A percentile compares a stretch with the other conserved stretches of the same genome.
Evolutionary conservation across 2,113 vertebrate genomes (phyloP).

Genomic region (Orientallactaga bullata): DNA sequence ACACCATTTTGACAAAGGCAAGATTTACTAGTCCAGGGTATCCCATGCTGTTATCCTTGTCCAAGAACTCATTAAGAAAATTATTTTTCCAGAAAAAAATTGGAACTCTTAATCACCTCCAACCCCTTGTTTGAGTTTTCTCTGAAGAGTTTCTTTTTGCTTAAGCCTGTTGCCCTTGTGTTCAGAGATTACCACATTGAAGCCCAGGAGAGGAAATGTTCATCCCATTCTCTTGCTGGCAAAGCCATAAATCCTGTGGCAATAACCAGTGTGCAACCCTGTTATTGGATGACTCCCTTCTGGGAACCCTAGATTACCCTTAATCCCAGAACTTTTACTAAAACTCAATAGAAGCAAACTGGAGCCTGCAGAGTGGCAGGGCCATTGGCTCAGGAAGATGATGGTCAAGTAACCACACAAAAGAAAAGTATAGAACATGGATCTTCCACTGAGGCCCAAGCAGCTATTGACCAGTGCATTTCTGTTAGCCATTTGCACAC

Average conservation of each 20-base stretch:
- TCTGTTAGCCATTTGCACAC: not conserved
- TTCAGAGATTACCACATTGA: not conserved
- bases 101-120: not conserved
- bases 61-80: not conserved
- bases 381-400: not conserved
- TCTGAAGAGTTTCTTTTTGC: not conserved
- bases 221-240: not conserved
- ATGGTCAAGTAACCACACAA: not conserved
- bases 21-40: not conserved
- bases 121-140: not conserved
- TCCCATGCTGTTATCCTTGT: not conserved
- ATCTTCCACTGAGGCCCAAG: not conserved
- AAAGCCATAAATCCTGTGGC: not conserved
- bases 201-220: not conserved
- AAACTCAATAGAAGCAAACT: conserved; percentile 2
- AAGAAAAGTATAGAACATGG: not conserved
- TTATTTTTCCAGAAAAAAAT: conserved; percentile 3
- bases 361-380: not conserved
- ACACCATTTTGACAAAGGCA: conserved; percentile 7
- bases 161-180: not conserved
- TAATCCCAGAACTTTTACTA: not conserved
- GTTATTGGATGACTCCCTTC: not conserved
- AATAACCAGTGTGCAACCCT: not conserved
- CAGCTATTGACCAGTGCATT: not conserved
- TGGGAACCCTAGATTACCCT: not conserved